Evolutionary conservation across 1,140 invertebrate genomes (phyloP), one percentile per base, ranked within the genome.

Genomic region (Bombus ignitus): DNA sequence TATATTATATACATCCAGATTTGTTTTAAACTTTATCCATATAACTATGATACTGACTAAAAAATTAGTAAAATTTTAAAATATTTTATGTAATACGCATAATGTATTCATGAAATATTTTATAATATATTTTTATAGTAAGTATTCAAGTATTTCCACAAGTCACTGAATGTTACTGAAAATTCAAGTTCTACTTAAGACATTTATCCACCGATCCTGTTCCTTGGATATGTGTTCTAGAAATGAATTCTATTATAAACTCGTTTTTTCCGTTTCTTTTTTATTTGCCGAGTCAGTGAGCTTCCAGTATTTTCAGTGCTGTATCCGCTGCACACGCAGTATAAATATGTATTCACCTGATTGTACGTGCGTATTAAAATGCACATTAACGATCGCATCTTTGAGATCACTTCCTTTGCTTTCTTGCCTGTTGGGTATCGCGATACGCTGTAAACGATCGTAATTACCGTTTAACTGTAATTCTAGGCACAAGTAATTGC

Each of bases 401-500:
- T 72, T 25, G 37, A 44, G 44, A 78, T 66, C 44, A 42, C 57
- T 80, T 79, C 68, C 68, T 39, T 57, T 10, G 28, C 57, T 79
- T 72, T 32, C 66, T n/a, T 57, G 8, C 9, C n/a, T 12, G 32
- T 72, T 80, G 4, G 2, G 68, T 71, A 79, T 62, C 32, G 18
- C 35, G 59, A 39, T 79, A 79, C 76, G 35, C 68, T 53, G 18
- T 66, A 72, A 80, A 80, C 47, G 18, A 28, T 13, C 2, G 39
- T 44, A 85, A 85, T 85, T 85, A 80, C 59, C 68, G 57, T 85
- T 72, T 72, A 72, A 85, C 70, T 80, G 76, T 84, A 72, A 44
- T 44, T 39, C 35, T 53, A 53, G 6, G 3, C 12, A 32, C 18
- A 62, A 80, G 42, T 80, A 85, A 85, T 80, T 71, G 76, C 66